Evolutionary conservation across 2,888 invertebrate genomes (phyloP).

Genomic region (Amblyteles armatorius): DNA sequence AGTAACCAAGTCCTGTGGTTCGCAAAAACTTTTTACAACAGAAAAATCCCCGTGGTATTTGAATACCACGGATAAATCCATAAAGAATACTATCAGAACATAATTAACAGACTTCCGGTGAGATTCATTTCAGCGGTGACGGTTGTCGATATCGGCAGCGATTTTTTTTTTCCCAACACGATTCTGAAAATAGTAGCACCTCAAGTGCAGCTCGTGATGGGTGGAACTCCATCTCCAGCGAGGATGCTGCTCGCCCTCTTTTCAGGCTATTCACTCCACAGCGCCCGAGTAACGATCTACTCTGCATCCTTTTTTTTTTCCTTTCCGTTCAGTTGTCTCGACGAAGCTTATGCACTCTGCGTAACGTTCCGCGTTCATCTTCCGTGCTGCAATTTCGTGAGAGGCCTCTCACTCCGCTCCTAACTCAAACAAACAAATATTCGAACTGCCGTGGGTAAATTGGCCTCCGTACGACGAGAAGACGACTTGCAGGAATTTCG

Average conservation of each 20-base stretch:
- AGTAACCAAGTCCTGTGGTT: no score
- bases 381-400: constrained; percentile 41
- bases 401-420: constrained; percentile 57
- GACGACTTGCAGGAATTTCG: constrained; percentile 53
- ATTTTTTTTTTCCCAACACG: neutral
- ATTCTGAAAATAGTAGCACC: neutral
- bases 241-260: constrained; percentile 1
- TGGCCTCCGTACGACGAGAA: constrained; percentile 43
- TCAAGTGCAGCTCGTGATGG: neutral
- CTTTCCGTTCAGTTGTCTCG: constrained; percentile 54
- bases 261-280: constrained; percentile 46
- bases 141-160: neutral
- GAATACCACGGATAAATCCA: no score
- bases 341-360: constrained; percentile 54
- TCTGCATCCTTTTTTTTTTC: constrained; percentile 57
- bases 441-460: constrained; percentile 60
- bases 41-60: no score
- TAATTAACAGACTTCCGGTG: no score
- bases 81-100: no score
- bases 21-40: no score
- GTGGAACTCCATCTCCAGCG: neutral
- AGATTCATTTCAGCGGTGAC: neutral
- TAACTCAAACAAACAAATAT: constrained; percentile 79
- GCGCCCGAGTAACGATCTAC: constrained; percentile 60
- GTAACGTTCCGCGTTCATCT: constrained; percentile 41